Conservation (phyloP, 2,888 invertebrate genomes). For the Andrena flavipes region DNA sequence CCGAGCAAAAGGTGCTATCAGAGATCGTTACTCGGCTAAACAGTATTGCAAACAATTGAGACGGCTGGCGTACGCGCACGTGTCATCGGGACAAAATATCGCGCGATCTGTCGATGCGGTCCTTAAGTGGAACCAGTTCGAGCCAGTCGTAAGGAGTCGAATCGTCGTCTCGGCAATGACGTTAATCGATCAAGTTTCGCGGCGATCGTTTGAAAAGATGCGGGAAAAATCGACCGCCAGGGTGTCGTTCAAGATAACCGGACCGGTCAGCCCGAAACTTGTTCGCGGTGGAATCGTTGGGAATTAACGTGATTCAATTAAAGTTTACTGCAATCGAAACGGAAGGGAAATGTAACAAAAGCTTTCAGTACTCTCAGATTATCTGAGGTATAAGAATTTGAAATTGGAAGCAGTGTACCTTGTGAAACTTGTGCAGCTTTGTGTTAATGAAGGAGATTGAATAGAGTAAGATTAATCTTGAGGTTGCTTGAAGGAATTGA, state of each 20-base stretch:
- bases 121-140: constrained; percentile 69
- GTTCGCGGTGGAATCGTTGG: not conserved
- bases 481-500: no score
- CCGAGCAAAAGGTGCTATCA: not conserved
- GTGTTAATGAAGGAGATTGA: no score
- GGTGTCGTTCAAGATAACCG: constrained; percentile 13
- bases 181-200: constrained; percentile 65
- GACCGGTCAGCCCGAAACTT: not conserved
- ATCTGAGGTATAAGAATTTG: no score
- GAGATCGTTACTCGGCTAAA: constrained; percentile 36
- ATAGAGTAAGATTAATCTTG: no score
- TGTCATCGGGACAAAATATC: constrained; percentile 42
- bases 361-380: no score
- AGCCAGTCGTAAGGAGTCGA: constrained; percentile 57
- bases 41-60: constrained; percentile 40
- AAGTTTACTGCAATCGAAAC: not conserved
- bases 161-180: constrained; percentile 50
- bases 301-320: not conserved
- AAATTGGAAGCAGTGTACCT: no score
- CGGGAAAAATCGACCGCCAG: not conserved
- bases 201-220: constrained; percentile 25
- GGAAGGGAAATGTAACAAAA: not conserved
- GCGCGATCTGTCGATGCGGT: constrained; percentile 16
- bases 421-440: no score
- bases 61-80: constrained; percentile 13